Evolutionary conservation across 2,797 vertebrate species (phyloP), one percentile per base, ranked within the genome.

Genomic region (Melanitta fusca): DNA sequence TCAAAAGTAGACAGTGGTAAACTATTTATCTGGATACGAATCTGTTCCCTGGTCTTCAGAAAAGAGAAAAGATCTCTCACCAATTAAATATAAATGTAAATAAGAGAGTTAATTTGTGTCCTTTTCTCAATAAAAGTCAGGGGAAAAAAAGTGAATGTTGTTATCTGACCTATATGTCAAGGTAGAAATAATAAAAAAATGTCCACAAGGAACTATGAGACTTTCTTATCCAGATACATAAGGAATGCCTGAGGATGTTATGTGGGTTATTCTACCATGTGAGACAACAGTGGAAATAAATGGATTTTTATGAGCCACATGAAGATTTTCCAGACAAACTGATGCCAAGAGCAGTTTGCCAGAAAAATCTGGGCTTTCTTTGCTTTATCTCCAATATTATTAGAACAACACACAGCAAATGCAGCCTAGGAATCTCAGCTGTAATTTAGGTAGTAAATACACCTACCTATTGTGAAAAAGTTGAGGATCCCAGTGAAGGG

Each of bases 271-370:
- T 80, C 64, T 80, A 56, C 66, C 69, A 88, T 3, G 1, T 82
- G 54, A 95, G 39, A 82, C 78, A 94, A 34, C 27, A 77, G n/a
- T 41, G 13, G 84, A 95, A 95, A 95, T 74, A 93, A 82, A 94
- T 38, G 45, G 38, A 93, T 93, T 93, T 95, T 96, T 86, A 85
- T 64, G 43, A 97, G 79, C 83, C 92, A 89, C 87, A 73, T 80
- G 81, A 95, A 94, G 73, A 83, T 91, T 79, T 95, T 96, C 86
- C 85, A 95, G 91, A 73, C n/a, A 85, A 82, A 91, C 34, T 34
- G 38, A 87, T 90, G 95, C 95, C 95, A 97, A 84, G 88, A 53
- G 43, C 34, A 80, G 11, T 36, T 62, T 96, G 94, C 91, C 92
- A 96, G 72, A 91, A 93, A 88, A 84, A 43, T 20, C 4, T 78